phyloP scores from a whole-genome alignment of 2,113 vertebrate genomes.

The Aspidoscelis tigris region DNA sequence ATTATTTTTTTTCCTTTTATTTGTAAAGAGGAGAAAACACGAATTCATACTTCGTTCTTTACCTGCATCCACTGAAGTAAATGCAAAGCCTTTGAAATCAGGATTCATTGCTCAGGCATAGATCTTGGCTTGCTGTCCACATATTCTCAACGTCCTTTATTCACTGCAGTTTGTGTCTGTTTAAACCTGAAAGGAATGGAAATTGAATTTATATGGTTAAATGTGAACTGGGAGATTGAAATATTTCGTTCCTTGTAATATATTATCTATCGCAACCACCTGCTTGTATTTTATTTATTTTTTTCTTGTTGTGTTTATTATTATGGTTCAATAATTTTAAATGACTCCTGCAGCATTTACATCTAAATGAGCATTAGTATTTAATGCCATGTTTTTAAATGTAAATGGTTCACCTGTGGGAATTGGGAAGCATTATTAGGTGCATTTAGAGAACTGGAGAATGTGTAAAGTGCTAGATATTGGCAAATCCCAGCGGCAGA shows the following conservation, averaged over 20 bases:
- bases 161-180: background rate
- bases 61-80: background rate
- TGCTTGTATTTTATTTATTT: background rate
- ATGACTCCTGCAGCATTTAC: slow-evolving; percentile 13
- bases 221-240: slow-evolving; percentile 21
- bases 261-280: slow-evolving; percentile 19
- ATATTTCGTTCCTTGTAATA: slow-evolving; percentile 5
- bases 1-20: background rate
- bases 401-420: slow-evolving; percentile 17
- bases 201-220: slow-evolving; percentile 3
- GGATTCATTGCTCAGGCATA: background rate
- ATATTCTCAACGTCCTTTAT: background rate
- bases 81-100: too few relatives aligned
- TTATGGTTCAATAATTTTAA: slow-evolving; percentile 20
- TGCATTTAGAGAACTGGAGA: slow-evolving; percentile 24
- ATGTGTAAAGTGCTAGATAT: background rate
- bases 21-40: too few relatives aligned
- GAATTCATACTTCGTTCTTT: too few relatives aligned
- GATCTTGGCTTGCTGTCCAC: background rate
- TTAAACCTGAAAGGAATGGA: background rate
- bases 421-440: slow-evolving; percentile 22
- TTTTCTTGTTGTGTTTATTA: slow-evolving; percentile 39
- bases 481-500: background rate
- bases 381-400: slow-evolving; percentile 47
- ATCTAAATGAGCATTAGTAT: slow-evolving; percentile 40